These are phyloP conservation scores for Girardinus metallicus DNA, from an alignment of 2,797 vertebrate species.

Conservation along the genomic window DNA sequence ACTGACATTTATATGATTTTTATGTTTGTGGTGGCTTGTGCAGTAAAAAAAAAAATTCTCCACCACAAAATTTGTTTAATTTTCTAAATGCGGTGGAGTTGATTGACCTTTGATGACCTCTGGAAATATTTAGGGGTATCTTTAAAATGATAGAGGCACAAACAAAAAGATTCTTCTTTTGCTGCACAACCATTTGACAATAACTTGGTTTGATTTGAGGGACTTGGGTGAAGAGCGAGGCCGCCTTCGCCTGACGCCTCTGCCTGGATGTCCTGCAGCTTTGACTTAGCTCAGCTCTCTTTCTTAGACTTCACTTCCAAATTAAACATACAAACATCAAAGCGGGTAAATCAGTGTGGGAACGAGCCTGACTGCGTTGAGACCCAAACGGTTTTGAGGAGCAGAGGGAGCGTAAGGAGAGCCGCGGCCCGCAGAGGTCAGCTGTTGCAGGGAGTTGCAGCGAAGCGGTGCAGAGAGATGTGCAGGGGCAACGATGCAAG, in stretches of 20 bases:
- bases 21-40: too few species aligned
- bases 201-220: too few species aligned
- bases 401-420: slow-evolving; percentile 76
- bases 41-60: too few species aligned
- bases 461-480: slow-evolving; percentile 69
- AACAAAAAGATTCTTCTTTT: too few species aligned
- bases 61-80: too few species aligned
- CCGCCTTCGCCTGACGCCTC: not conserved
- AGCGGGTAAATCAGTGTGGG: slow-evolving; percentile 48
- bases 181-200: too few species aligned
- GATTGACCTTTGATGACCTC: too few species aligned
- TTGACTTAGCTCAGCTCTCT: not conserved
- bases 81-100: too few species aligned
- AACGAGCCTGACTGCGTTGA: slow-evolving; percentile 35
- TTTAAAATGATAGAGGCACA: too few species aligned
- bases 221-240: too few species aligned
- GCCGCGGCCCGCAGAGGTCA: slow-evolving; percentile 65
- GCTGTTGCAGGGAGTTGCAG: slow-evolving; percentile 73
- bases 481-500: slow-evolving; percentile 44
- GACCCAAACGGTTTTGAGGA: slow-evolving; percentile 73
- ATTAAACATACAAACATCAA: slow-evolving; percentile 47
- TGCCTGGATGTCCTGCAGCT: slow-evolving; percentile 14
- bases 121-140: too few species aligned
- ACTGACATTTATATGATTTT: too few species aligned
- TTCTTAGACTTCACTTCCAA: slow-evolving; percentile 7